Percentiles rank a stretch among this genome's conserved stretches.
phyloP scores from a whole-genome alignment of 2,888 invertebrate genomes.

The Mactromeris polynyma region DNA sequence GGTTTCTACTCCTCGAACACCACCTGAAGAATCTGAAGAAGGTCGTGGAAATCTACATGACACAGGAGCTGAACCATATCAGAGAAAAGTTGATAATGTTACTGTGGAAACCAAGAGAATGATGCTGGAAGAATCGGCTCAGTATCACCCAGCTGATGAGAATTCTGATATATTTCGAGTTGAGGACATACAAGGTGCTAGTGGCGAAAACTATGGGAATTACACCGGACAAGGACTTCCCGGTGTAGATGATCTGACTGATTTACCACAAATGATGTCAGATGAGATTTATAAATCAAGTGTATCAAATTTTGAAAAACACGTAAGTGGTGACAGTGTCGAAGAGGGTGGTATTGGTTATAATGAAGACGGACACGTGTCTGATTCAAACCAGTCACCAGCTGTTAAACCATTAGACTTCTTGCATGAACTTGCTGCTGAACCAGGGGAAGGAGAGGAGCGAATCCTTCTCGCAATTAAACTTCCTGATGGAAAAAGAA shows the following conservation, averaged over 20 bases:
- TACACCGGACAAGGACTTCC: constrained; percentile 45
- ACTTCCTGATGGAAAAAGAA: constrained; percentile 76
- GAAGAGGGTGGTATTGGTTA: neutral
- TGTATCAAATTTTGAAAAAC: constrained; percentile 52
- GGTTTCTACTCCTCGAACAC: constrained; percentile 44
- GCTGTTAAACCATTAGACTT: constrained; percentile 41
- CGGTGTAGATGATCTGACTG: constrained; percentile 57
- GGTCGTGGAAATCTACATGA: neutral
- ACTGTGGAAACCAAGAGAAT: constrained; percentile 56
- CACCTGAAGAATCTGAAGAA: constrained; percentile 2
- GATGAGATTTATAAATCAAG: constrained; percentile 63
- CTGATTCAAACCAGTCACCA: constrained; percentile 9
- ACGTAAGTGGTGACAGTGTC: neutral
- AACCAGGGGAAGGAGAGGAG: constrained; percentile 69
- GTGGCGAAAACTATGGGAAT: constrained; percentile 3
- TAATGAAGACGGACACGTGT: neutral
- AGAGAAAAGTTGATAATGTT: constrained; percentile 45
- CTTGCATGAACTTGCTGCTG: constrained; percentile 69
- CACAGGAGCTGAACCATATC: neutral
- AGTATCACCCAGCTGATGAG: constrained; percentile 60
- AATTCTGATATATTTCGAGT: constrained; percentile 46
- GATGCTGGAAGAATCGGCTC: constrained; percentile 35
- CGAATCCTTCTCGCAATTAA: constrained; percentile 75
- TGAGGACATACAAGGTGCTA: constrained; percentile 68
- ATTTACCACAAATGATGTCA: constrained; percentile 61